These are phyloP conservation scores for Phengaris alcon DNA, from an alignment of 2,888 invertebrate genomes.

Conservation along the genomic window DNA sequence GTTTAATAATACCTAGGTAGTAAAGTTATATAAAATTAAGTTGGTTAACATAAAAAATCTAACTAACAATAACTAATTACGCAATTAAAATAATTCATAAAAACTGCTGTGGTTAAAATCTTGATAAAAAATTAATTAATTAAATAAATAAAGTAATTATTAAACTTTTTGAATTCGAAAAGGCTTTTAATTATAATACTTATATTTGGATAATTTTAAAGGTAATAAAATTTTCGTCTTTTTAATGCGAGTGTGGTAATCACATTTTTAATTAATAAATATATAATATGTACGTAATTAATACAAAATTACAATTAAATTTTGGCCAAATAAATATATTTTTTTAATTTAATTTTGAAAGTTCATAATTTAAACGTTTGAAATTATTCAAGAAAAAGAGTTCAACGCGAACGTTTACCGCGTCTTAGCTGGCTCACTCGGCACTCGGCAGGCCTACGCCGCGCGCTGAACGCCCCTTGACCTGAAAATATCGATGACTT, in stretches of 20 bases:
- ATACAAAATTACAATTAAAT: background rate
- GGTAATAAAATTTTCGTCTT: constrained; percentile 5
- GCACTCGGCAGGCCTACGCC: background rate
- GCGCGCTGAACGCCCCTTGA: constrained; percentile 16
- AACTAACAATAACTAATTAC: background rate
- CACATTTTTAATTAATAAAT: constrained; percentile 7
- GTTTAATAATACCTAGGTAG: no score
- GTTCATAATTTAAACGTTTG: background rate
- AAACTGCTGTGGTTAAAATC: background rate
- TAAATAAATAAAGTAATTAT: constrained; percentile 1
- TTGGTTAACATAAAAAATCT: background rate
- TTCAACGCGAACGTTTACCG: constrained; percentile 36
- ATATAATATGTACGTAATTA: background rate
- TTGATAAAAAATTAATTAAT: constrained; percentile 1
- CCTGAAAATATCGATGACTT: constrained; percentile 15
- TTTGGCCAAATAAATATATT: background rate
- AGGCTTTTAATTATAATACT: constrained; percentile 10
- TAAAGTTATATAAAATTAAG: no score
- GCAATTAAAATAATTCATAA: constrained; percentile 3
- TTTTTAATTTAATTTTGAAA: background rate
- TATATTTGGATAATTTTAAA: constrained; percentile 1
- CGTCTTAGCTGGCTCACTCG: background rate
- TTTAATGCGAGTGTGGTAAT: constrained; percentile 2
- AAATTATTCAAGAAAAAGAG: constrained; percentile 30
- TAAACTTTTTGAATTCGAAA: background rate